phyloP scores from a whole-genome alignment of 2,113 vertebrate species.

The Saguinus midas region DNA sequence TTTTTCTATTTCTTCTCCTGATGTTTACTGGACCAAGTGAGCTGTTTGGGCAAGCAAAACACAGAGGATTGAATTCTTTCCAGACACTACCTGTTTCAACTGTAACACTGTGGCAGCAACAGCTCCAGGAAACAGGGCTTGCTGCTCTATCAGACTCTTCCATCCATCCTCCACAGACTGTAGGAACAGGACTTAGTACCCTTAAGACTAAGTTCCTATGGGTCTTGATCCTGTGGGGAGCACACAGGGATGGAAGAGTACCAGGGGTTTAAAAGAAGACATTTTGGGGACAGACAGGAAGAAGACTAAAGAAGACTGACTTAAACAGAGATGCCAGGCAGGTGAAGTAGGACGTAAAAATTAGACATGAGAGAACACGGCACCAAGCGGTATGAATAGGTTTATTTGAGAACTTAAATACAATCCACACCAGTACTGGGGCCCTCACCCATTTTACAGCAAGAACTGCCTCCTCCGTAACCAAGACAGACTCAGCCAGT shows the following conservation, averaged over 20 bases:
- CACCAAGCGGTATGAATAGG: accelerated
- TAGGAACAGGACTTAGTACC: not conserved
- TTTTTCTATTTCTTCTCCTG: not conserved
- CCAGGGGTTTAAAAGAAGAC: not conserved
- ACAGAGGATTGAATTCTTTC: not conserved
- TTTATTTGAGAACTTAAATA: not conserved
- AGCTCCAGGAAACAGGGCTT: not conserved
- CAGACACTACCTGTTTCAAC: not conserved
- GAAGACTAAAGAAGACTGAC: not conserved
- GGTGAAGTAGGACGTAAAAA: not conserved
- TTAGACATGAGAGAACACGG: not conserved
- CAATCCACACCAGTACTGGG: not conserved
- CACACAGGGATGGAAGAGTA: not conserved
- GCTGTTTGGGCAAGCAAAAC: not conserved
- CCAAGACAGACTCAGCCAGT: not conserved
- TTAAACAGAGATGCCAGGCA: not conserved
- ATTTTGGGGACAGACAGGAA: not conserved
- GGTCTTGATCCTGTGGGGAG: not conserved
- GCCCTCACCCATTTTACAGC: too few relatives aligned
- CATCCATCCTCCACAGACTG: not conserved
- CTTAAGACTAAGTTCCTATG: not conserved
- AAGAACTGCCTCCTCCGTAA: not conserved
- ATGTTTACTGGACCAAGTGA: not conserved
- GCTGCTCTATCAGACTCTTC: too few relatives aligned
- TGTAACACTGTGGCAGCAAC: accelerated